Evolutionary conservation across 2,113 vertebrate species (phyloP).

Genomic region (Balaenoptera acutorostrata): DNA sequence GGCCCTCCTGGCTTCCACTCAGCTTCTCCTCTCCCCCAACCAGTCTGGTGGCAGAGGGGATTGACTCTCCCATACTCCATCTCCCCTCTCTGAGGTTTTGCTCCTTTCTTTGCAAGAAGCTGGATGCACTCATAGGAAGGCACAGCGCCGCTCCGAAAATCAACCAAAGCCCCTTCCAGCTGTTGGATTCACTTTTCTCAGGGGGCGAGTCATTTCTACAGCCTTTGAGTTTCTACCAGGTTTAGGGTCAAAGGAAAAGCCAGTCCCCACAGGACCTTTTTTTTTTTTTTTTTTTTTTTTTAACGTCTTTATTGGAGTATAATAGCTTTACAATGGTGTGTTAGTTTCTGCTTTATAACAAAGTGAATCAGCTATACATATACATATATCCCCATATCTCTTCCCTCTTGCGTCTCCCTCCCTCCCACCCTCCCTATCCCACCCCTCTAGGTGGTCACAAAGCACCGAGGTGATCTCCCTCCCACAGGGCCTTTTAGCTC

Average conservation of each 20-base stretch:
- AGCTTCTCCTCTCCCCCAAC: not conserved
- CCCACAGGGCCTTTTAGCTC: not conserved
- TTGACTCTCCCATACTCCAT: too few relatives aligned
- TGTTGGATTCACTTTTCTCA: not conserved
- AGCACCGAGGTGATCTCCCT: too few relatives aligned
- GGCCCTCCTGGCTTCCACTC: not conserved
- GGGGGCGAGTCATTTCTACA: conserved; percentile 19
- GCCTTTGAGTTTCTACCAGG: conserved; percentile 18
- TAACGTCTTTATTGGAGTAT: too few relatives aligned
- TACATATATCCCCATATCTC: too few relatives aligned
- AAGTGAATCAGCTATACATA: too few relatives aligned
- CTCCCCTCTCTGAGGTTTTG: not conserved
- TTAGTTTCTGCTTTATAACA: too few relatives aligned
- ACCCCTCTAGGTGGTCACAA: too few relatives aligned
- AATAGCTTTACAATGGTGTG: too few relatives aligned
- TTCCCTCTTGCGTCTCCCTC: too few relatives aligned
- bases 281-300: too few relatives aligned
- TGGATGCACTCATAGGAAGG: not conserved
- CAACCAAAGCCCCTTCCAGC: not conserved
- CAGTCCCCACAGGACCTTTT: not conserved
- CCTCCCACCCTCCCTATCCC: too few relatives aligned
- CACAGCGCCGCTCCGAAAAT: not conserved
- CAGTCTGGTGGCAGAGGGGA: not conserved
- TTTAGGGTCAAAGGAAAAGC: conserved; percentile 52
- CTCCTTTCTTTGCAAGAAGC: not conserved